phyloP scores from a whole-genome alignment of 1,140 invertebrate genomes.

The Phthorimaea operculella region DNA sequence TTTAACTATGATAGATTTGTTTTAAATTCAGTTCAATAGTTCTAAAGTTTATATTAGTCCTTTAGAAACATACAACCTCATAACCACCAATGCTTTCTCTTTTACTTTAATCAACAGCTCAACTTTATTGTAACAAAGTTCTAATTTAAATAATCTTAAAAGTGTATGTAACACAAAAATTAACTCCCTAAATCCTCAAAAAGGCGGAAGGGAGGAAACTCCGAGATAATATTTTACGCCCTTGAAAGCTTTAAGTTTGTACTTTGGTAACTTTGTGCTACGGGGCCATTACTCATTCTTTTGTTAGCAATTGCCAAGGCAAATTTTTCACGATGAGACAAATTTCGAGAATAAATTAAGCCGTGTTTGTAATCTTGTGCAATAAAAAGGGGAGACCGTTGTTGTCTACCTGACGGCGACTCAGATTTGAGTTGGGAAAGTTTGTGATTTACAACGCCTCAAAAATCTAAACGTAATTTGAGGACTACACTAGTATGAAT shows the following conservation, averaged over 20 bases:
- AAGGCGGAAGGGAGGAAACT: constrained; percentile 28
- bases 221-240: constrained; percentile 57
- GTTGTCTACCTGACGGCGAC: constrained; percentile 2
- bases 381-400: constrained; percentile 48
- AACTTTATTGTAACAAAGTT: too few relatives aligned
- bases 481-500: too few relatives aligned
- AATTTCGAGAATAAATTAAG: constrained; percentile 66
- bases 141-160: not conserved
- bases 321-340: constrained; percentile 66
- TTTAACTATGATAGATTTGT: too few relatives aligned
- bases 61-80: too few relatives aligned
- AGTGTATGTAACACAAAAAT: constrained; percentile 3
- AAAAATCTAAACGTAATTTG: constrained; percentile 28
- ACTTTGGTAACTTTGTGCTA: constrained; percentile 58
- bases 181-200: constrained; percentile 10
- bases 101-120: too few relatives aligned
- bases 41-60: too few relatives aligned
- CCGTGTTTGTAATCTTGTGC: constrained; percentile 55
- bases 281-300: constrained; percentile 62
- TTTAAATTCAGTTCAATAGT: too few relatives aligned
- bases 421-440: not conserved
- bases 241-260: constrained; percentile 59
- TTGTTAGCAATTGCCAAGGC: constrained; percentile 60
- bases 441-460: too few relatives aligned
- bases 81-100: too few relatives aligned